Conservation (phyloP, 1,140 invertebrate species). For the Aphaenogaster floridana region DNA sequence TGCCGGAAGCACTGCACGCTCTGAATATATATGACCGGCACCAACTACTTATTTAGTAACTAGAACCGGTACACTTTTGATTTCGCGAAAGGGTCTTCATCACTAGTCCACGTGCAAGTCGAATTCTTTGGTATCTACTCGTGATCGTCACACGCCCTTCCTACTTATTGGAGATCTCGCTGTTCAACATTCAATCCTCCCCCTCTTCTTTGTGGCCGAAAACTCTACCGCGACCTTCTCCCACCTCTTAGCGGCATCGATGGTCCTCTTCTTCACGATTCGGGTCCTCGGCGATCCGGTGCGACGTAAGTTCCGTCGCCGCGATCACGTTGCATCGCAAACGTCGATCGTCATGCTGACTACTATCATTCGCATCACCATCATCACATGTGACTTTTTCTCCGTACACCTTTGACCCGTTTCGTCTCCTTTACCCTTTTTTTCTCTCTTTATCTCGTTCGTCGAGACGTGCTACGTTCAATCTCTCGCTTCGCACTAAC, state of each 20-base stretch:
- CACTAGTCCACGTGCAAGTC: conserved; percentile 63
- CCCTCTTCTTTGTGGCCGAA: conserved; percentile 5
- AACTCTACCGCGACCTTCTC: conserved; percentile 42
- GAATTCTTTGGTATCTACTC: conserved; percentile 60
- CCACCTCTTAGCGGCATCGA: conserved; percentile 25
- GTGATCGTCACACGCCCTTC: conserved; percentile 40
- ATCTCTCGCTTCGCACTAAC: conserved; percentile 85
- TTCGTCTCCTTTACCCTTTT: conserved; percentile 1
- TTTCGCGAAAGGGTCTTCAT: conserved; percentile 47
- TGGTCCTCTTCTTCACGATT: conserved; percentile 27
- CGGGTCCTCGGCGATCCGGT: not conserved
- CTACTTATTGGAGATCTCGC: conserved; percentile 48
- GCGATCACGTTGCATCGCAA: conserved; percentile 31
- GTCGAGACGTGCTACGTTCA: conserved; percentile 80
- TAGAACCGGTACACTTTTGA: conserved; percentile 64
- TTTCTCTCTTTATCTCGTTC: conserved; percentile 25
- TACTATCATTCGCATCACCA: not conserved
- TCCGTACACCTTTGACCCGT: not conserved
- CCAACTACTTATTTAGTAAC: conserved; percentile 25
- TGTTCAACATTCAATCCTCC: not conserved
- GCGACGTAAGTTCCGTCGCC: conserved; percentile 7
- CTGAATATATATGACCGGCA: conserved; percentile 51
- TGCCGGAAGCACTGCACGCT: conserved; percentile 60
- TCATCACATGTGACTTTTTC: conserved; percentile 20
- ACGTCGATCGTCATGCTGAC: conserved; percentile 5